A percentile compares a stretch with the other conserved stretches of the same genome.
Conservation (phyloP, 2,888 invertebrate species). For the Zhengitettix transpicula region DNA sequence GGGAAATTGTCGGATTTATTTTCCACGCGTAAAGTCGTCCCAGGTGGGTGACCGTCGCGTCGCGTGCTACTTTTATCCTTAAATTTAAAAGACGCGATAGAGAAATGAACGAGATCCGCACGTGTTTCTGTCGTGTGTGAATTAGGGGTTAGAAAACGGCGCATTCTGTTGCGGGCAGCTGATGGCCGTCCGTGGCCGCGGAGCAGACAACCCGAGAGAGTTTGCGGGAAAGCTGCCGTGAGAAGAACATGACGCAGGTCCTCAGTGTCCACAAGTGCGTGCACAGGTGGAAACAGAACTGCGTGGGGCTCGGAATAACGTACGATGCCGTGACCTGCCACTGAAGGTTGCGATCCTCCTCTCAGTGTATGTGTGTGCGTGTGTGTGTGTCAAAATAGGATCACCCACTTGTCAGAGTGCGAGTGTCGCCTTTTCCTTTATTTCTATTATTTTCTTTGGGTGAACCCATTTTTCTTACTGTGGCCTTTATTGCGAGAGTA, state of each 20-base stretch:
- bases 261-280: neutral
- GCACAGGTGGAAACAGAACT: too few relatives aligned
- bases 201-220: slow-evolving; percentile 15
- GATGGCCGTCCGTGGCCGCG: slow-evolving; percentile 22
- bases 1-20: slow-evolving; percentile 22
- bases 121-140: slow-evolving; percentile 7
- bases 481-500: too few relatives aligned
- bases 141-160: slow-evolving; percentile 25
- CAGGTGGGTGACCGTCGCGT: too few relatives aligned
- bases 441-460: neutral
- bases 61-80: too few relatives aligned
- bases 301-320: too few relatives aligned
- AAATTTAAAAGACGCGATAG: too few relatives aligned
- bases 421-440: neutral
- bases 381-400: slow-evolving; percentile 7
- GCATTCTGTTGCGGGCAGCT: slow-evolving; percentile 24
- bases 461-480: too few relatives aligned
- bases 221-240: slow-evolving; percentile 8
- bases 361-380: neutral
- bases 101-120: too few relatives aligned
- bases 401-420: slow-evolving; percentile 23
- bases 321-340: too few relatives aligned
- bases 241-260: neutral
- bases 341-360: too few relatives aligned
- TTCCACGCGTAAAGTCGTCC: slow-evolving; percentile 22